Evolutionary conservation across 2,888 invertebrate species (phyloP), one percentile per base, ranked within the genome.

Genomic region (Imbricaverruca yamaguchii): DNA sequence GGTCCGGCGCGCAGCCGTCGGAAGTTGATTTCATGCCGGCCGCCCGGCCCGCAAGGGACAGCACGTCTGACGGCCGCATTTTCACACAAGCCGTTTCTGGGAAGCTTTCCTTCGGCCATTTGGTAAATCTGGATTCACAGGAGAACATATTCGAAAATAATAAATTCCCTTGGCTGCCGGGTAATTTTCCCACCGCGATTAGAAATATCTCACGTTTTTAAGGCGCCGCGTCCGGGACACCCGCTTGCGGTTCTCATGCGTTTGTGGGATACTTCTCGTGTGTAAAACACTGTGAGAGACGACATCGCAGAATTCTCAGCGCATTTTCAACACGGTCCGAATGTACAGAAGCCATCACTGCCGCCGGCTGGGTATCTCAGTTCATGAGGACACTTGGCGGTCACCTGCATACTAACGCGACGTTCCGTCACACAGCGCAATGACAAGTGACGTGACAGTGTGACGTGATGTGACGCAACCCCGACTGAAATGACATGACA

Each of bases 141-240:
- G 53, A 74, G 74, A 74, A 74, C 74, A 74, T 53, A 74, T 74
- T 55, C 74, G 74, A 74, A 69, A 74, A 74, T 74, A 55, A 74
- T 74, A 74, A 74, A 53, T 74, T 74, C 74, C 74, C 74, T 11
- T 21, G 53, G 74, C 39, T 23, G 74, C 69, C 55, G 74, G 53
- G 74, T 74, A 74, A 53, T 74, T 74, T 74, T 74, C 74, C 74
- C 74, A 55, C 74, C 55, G 55, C 74, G 74, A 74, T 74, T 74
- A 74, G 55, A 74, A 74, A 74, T 55, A 55, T 74, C 74, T 55
- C 74, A 74, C 74, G 74, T 74, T 74, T 74, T 74, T 74, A 53
- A 74, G 55, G 74, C 74, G 21, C 8, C 21, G 55, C 74, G 74
- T 55, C 74, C 55, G 53, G 18, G 21, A 55, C 1, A 18, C 55